These are phyloP conservation scores for Myotis findleyi DNA, from an alignment of 2,797 vertebrate species.

Conservation along the genomic window DNA sequence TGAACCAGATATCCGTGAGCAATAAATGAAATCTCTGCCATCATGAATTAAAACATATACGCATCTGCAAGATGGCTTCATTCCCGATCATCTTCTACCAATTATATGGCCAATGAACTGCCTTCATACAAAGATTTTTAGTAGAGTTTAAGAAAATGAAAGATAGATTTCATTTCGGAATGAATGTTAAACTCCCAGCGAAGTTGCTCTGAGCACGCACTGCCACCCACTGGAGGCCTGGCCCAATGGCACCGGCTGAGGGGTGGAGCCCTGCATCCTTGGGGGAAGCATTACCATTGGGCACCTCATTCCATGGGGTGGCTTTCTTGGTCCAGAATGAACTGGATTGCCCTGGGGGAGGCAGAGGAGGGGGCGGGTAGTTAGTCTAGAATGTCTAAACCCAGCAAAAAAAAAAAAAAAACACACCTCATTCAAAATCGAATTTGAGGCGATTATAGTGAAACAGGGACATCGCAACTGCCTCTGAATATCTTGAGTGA, in stretches of 20 bases:
- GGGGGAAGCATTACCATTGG: neutral
- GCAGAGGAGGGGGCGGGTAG: neutral
- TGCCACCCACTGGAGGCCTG: conserved; percentile 86
- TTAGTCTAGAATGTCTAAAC: conserved; percentile 12
- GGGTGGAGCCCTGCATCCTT: neutral
- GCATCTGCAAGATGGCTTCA: neutral
- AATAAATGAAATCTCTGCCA: neutral
- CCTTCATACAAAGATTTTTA: neutral
- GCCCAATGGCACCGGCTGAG: conserved; percentile 72
- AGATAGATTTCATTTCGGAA: conserved; percentile 40
- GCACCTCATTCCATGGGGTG: neutral
- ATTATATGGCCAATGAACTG: neutral
- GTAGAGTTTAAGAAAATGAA: conserved; percentile 46
- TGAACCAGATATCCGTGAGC: neutral
- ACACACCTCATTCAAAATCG: neutral
- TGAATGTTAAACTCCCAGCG: neutral
- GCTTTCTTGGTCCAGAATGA: neutral
- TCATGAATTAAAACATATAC: conserved; percentile 3
- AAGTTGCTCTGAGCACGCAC: conserved; percentile 79
- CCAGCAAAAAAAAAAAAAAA: neutral
- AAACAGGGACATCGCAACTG: neutral
- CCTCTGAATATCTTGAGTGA: neutral
- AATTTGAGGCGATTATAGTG: neutral
- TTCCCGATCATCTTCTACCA: neutral
- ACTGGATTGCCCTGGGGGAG: neutral